Conservation (phyloP, 2,113 vertebrate genomes). For the Nicator chloris region DNA sequence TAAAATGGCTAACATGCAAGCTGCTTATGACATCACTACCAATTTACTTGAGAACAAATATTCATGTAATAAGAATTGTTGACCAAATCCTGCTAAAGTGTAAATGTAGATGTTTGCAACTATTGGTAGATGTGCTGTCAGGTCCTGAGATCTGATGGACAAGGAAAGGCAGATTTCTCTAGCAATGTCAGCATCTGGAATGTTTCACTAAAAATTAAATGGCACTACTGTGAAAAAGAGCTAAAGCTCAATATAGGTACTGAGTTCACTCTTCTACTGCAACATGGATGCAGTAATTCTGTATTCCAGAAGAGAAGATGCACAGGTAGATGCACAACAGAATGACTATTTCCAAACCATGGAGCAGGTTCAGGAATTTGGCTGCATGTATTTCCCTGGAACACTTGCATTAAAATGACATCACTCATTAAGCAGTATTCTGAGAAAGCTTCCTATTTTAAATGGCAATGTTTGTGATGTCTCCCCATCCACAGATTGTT, state of each 20-base stretch:
- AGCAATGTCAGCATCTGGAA: not conserved
- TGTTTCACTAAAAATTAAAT: not conserved
- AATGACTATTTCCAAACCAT: not conserved
- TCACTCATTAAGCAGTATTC: not conserved
- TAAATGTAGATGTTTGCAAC: not conserved
- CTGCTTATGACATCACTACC: not conserved
- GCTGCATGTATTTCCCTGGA: not conserved
- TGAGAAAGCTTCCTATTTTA: not conserved
- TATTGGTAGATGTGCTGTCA: not conserved
- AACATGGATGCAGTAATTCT: not conserved
- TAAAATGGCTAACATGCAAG: not conserved
- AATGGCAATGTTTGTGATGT: not conserved
- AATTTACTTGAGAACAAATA: not conserved
- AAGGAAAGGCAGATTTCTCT: not conserved
- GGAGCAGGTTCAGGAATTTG: not conserved
- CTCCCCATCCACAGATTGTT: not conserved
- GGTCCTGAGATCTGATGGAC: not conserved
- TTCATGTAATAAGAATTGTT: not conserved
- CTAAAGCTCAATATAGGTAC: not conserved
- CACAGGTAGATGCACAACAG: rapidly evolving
- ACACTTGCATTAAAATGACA: not conserved
- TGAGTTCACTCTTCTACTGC: not conserved
- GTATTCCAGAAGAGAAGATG: not conserved
- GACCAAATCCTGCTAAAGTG: not conserved
- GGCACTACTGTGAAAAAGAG: not conserved